Base-by-base conservation (phyloP, 2,797 vertebrate genomes). In the Lindbergichthys nudifrons region DNA sequence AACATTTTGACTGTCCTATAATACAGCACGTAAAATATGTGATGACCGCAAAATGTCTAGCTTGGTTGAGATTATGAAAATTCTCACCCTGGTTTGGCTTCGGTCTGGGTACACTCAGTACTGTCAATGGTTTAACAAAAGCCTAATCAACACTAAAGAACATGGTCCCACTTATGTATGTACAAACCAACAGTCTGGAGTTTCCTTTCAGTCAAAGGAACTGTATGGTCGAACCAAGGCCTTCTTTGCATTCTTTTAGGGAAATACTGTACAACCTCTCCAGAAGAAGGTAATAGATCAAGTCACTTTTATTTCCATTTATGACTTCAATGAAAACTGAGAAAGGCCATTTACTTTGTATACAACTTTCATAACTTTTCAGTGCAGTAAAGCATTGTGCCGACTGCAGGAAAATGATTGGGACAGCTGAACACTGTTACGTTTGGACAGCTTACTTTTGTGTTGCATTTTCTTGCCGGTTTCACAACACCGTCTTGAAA, bases 321-420 rank as follows among this genome's bases (percentile, higher is more conserved):
- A 76, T 21, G 41, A 63, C n/a, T 63, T 43, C 21, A 70, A 80
- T 80, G 58, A 67, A 81, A 71, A 43, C 13, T 1, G 14, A 58
- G 45, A 59, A 75, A 69, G 71, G 54, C 39, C 75, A 43, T 21
- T 60, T 59, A 41, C 52, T 60, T 66, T 77, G 84, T 36, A 65
- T 42, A 48, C 18, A 30, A 26, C 63, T 57, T 65, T 68, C 45
- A 80, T 32, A 47, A 58, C 52, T 61, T 69, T 12, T 15, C 30
- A 15, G 9, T 41, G 3, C 36, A 43, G 30, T 48, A 26, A 61
- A 23, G 53, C 48, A 79, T 67, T 43, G 30, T 66, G 54, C 65
- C 60, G 68, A 75, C 6, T 66, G 12, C 23, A 45, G 58, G 57
- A 10, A 67, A 72, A 73, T 13, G 51, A 51, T 23, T 13, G 8